A percentile compares a stretch with the other conserved stretches of the same genome.
Conservation (phyloP, 2,888 invertebrate genomes). For the Trilocha varians region DNA sequence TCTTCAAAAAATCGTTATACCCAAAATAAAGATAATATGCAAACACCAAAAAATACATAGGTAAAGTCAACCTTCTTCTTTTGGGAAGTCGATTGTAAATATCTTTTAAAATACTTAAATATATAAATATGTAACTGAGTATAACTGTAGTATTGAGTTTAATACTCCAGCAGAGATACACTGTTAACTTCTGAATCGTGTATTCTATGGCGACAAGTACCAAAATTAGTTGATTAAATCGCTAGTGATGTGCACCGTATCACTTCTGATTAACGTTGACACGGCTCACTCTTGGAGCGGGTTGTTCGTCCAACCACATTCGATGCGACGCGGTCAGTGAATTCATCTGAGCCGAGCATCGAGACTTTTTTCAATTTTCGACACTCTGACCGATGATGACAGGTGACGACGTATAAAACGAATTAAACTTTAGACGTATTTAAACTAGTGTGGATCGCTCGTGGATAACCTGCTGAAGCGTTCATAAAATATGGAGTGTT, state of each 20-base stretch:
- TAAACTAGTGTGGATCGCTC: too few relatives aligned
- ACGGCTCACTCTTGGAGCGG: constrained; percentile 14
- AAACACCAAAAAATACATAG: too few relatives aligned
- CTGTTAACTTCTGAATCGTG: background rate
- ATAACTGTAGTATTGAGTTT: too few relatives aligned
- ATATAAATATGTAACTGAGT: too few relatives aligned
- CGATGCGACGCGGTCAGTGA: constrained; percentile 26
- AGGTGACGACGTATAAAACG: background rate
- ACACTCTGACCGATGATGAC: constrained; percentile 2
- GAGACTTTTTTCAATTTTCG: constrained; percentile 4
- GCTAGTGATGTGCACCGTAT: constrained; percentile 22
- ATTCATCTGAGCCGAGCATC: constrained; percentile 29
- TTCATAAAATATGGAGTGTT: too few relatives aligned
- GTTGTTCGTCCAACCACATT: constrained; percentile 20
- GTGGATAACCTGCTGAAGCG: too few relatives aligned
- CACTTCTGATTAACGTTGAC: constrained; percentile 21
- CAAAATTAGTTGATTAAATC: constrained; percentile 21
- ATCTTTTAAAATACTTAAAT: background rate
- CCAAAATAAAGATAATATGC: too few relatives aligned
- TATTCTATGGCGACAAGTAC: background rate
- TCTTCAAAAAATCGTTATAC: too few relatives aligned
- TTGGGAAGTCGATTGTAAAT: too few relatives aligned
- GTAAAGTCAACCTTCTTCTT: too few relatives aligned
- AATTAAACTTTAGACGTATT: background rate
- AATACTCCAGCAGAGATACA: background rate